Evolutionary conservation across 2,888 invertebrate species (phyloP).

Genomic region (Andrena flavipes): DNA sequence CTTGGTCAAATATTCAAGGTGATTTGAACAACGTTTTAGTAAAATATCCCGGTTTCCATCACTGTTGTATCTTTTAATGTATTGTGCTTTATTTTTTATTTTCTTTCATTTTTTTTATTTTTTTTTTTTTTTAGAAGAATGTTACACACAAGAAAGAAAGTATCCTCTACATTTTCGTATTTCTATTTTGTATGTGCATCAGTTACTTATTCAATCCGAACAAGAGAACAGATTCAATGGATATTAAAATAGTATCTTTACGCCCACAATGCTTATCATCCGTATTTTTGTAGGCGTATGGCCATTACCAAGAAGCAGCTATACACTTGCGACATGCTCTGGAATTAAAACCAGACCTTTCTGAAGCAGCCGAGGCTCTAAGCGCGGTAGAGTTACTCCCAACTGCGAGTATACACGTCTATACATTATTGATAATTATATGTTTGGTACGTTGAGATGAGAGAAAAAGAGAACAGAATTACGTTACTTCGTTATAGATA

Average conservation of each 20-base stretch:
- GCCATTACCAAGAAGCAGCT: slow-evolving; percentile 94
- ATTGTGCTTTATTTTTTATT: no score
- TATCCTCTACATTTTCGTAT: not conserved
- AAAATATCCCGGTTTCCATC: not conserved
- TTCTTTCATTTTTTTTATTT: no score
- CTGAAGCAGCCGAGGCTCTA: slow-evolving; percentile 92
- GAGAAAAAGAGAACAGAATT: slow-evolving; percentile 11
- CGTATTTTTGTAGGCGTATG: slow-evolving; percentile 87
- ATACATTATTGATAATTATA: slow-evolving; percentile 94
- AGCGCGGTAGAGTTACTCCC: slow-evolving; percentile 93
- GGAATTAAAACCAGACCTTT: slow-evolving; percentile 94
- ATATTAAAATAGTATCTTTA: slow-evolving; percentile 7
- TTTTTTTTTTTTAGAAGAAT: not conserved
- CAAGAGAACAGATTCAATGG: not conserved
- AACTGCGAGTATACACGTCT: slow-evolving; percentile 92
- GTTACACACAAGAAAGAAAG: not conserved
- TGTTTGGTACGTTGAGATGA: slow-evolving; percentile 88
- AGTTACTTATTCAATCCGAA: not conserved
- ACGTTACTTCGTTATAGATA: not conserved
- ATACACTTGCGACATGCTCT: slow-evolving; percentile 93
- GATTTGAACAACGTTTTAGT: slow-evolving; percentile 17
- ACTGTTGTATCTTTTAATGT: not conserved
- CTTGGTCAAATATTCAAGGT: slow-evolving; percentile 95
- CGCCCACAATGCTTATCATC: not conserved
- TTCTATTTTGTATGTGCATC: slow-evolving; percentile 6